Base-by-base conservation (phyloP, 1,140 invertebrate species). In the Sinella curviseta region DNA sequence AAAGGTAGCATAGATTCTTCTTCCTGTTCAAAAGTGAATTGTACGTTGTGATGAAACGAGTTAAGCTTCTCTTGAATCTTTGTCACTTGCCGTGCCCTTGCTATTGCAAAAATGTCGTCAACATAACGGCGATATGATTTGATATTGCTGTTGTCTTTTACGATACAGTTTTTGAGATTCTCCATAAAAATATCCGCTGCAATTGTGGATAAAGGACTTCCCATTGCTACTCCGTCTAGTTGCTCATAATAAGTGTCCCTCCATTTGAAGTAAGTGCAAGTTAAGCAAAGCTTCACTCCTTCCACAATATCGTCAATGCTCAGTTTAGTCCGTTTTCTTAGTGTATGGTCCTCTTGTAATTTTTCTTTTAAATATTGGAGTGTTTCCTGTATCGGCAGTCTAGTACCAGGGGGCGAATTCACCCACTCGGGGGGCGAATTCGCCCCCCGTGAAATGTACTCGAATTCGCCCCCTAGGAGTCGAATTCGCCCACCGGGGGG, bases 21-120 rank as follows among this genome's bases (percentile, higher is more conserved):
- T 81, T 84, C 78, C 67, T 34, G 76, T 74, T 85, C 83, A 74
- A 79, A 75, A 0, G 83, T 84, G 48, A 84, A 83, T 60, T 80
- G 24, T 2, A 84, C 82, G 35, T 65, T 31, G n/a, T 17, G 34
- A 54, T 82, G 81, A 28, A 83, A 34, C 26, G 78, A 65, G 24
- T 78, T 77, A 2, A 83, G 79, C 2, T 78, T 78, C 20, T 31
- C 33, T 30, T 16, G 31, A 26, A 35, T 36, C 26, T 26, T 78
- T 67, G 3, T 24, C 17, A 48, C 31, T 54, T 74, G 24, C 20
- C 74, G 17, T 75, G 36, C 12, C 39, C 39, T 8, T 4, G 20
- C n/a, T 28, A 76, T 55, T 26, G 75, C 74, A 60, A 84, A 82
- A 0, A 80, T 79, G 57, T 85, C 81, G 74, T 84, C 82, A 1